phyloP scores from a whole-genome alignment of 2,888 invertebrate species.

The Cybosia mesomella region DNA sequence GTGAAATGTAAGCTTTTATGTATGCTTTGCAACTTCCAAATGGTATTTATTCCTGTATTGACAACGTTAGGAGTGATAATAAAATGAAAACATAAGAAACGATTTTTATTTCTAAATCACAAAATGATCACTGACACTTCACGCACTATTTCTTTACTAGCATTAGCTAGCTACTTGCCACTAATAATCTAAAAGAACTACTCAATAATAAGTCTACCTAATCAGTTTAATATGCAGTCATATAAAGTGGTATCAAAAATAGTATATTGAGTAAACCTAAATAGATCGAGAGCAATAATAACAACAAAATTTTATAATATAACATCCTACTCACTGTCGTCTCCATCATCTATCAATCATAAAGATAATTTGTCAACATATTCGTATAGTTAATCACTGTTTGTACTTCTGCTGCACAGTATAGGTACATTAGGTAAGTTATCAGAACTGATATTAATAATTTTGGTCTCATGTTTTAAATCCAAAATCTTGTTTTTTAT shows the following conservation, averaged over 20 bases:
- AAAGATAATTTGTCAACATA: background rate
- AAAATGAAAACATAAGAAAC: background rate
- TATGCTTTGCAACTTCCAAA: background rate
- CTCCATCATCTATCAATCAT: background rate
- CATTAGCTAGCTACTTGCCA: too few relatives aligned
- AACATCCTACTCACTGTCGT: too few relatives aligned
- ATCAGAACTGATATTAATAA: slow-evolving; percentile 19
- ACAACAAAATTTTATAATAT: too few relatives aligned
- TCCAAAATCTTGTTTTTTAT: slow-evolving; percentile 19
- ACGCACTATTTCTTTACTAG: background rate
- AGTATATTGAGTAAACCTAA: too few relatives aligned
- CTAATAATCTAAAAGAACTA: too few relatives aligned
- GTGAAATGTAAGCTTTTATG: slow-evolving; percentile 6
- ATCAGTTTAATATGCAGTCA: too few relatives aligned
- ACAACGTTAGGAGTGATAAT: slow-evolving; percentile 1
- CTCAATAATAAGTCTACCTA: too few relatives aligned
- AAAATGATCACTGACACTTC: too few relatives aligned
- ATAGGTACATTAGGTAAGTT: background rate
- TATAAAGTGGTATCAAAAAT: too few relatives aligned
- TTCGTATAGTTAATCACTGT: background rate
- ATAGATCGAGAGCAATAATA: too few relatives aligned
- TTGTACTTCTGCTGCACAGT: background rate
- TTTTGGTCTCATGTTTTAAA: slow-evolving; percentile 25
- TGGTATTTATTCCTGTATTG: slow-evolving; percentile 6
- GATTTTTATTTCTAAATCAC: background rate